phyloP scores from a whole-genome alignment of 2,113 vertebrate species.

The Cariama cristata region DNA sequence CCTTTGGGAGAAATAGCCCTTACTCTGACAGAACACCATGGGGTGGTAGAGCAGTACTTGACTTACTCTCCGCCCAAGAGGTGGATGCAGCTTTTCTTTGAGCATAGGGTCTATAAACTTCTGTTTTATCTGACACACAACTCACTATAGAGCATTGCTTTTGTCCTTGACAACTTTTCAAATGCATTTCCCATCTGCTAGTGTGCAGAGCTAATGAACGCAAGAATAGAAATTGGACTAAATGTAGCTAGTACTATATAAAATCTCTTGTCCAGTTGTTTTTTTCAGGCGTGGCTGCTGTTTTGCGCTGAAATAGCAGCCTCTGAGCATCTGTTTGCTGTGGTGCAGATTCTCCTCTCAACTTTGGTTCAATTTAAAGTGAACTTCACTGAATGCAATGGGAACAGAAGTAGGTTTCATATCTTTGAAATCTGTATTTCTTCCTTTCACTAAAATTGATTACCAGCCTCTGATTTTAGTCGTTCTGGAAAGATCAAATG shows the following conservation, averaged over 20 bases:
- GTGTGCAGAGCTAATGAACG: not conserved
- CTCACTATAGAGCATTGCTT: not conserved
- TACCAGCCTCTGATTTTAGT: not conserved
- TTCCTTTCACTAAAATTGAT: not conserved
- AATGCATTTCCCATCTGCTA: not conserved
- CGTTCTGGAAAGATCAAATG: not conserved
- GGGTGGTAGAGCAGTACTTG: not conserved
- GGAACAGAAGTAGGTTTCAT: not conserved
- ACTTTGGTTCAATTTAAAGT: not conserved
- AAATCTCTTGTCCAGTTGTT: not conserved
- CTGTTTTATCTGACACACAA: not conserved
- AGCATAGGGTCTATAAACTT: not conserved
- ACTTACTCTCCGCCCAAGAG: not conserved
- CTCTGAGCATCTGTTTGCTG: not conserved
- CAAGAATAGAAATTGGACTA: not conserved
- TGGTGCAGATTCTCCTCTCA: not conserved
- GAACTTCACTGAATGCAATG: not conserved
- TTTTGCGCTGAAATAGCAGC: not conserved
- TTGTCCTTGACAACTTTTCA: not conserved
- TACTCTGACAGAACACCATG: not conserved
- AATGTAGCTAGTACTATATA: not conserved
- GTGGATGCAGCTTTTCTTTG: not conserved
- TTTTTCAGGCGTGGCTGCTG: not conserved
- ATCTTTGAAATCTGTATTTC: not conserved
- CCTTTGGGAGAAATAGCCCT: not conserved